Evolutionary conservation across 2,113 vertebrate species (phyloP), one percentile per base, ranked within the genome.

Genomic region (Tricholaema leucomelas): DNA sequence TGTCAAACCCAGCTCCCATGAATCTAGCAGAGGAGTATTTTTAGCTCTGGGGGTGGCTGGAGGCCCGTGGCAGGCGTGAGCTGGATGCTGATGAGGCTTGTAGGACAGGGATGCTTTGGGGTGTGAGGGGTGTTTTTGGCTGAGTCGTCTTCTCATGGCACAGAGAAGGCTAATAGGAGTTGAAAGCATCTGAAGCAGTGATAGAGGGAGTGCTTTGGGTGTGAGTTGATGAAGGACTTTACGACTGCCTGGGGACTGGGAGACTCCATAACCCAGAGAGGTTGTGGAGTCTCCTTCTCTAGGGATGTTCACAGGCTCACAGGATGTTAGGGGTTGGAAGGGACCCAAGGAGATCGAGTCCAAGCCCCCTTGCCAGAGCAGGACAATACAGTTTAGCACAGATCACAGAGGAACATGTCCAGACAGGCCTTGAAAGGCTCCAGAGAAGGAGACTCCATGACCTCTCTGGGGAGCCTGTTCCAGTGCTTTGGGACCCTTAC

Each of bases 191-290:
- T 10, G 35, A 27, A 56, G 5, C 30, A 5, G 40, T 1, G 8
- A 71, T 40, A 5, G 56, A 71, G 92, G 2, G 10, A 65, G 65
- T 3, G 1, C 0, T 0, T 6, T 1, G 1, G 11, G 67, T 0
- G 7, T 15, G 72, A 58, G n/a, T 2, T 33, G 81, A 7, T 2
- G 50, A 59, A 71, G 69, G 73, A 5, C 19, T 81, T 54, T 1
- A 16, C 38, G 56, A 1, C 78, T 24, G 40, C 36, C 35, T n/a
- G 64, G 8, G 15, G 73, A 18, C 14, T 5, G 2, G 77, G 73
- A 50, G 48, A 50, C 48, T 50, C 23, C 12, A 50, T 50, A 13
- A 24, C 48, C 12, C 48, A 50, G 23, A 50, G 48, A 50, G 48
- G 3, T 25, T 24, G 23, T 50, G 23, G 6, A 50, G 48, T 24